Base-by-base conservation (phyloP, 1,140 invertebrate genomes). In the Sycophila sp. region DNA sequence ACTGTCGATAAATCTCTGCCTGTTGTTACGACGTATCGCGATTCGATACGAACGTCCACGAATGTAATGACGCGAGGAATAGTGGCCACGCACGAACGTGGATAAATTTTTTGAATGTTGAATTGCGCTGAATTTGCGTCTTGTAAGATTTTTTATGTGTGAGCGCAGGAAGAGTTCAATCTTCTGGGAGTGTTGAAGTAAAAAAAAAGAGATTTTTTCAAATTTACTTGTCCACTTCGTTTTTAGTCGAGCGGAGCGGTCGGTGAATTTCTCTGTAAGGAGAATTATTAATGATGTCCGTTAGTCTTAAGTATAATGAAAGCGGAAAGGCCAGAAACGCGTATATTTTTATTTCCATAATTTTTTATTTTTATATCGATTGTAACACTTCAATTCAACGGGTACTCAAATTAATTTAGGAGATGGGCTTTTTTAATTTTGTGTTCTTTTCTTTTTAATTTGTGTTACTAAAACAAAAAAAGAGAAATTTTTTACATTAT, bases 11-110 rank as follows among this genome's bases (percentile, higher is more conserved):
- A n/a, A 75, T 55, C 69, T 78, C 69, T 78, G 75, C 72, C 74
- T 74, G 69, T 65, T 77, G 76, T 79, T 78, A 78, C 72, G 73
- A 75, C 62, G 68, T 63, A 70, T 70, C 59, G 38, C 10, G n/a
- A 62, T 28, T 15, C 26, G 59, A 63, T 70, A 63, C 59, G n/a
- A 45, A 70, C 28, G 59, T 70, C 59, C 68, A 70, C 10, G 32
- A 59, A 59, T 59, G 2, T 34, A 66, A 34, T 69, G 32, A 69
- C 30, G 26, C 40, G 45, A 69, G n/a, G n/a, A 55, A 55, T 62
- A 69, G 22, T 45, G 42, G 53, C 34, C 42, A 69, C 55, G 15
- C 11, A 34, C 13, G 49, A 38, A 30, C 3, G 56, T 69, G 42
- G 30, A 68, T 68, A 68, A 60, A 69, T 69, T 69, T 60, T 51